Percentiles rank a stretch among this genome's conserved stretches.
Evolutionary conservation across 1,140 invertebrate species (phyloP).

Genomic region (Carcinoscorpius rotundicauda): DNA sequence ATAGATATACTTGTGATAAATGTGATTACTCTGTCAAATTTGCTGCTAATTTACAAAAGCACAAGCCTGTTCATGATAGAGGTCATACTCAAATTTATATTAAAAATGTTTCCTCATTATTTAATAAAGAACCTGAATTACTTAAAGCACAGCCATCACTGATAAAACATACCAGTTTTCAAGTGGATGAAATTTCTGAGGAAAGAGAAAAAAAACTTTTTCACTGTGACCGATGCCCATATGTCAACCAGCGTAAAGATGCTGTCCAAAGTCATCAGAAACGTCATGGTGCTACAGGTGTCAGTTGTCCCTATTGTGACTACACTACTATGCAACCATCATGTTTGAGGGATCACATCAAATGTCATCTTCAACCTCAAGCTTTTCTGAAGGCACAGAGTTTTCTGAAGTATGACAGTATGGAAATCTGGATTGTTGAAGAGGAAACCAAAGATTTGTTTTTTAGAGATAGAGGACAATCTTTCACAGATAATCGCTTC

Average conservation of each 20-base stretch:
- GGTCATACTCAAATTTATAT: constrained; percentile 72
- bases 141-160: constrained; percentile 47
- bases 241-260: constrained; percentile 55
- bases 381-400: neutral
- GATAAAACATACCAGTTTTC: neutral
- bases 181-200: constrained; percentile 18
- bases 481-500: neutral
- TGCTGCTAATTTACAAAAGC: too few relatives aligned
- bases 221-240: constrained; percentile 62
- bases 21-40: constrained; percentile 84
- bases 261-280: constrained; percentile 58
- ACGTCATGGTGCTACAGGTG: constrained; percentile 47
- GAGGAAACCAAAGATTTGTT: neutral
- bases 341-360: constrained; percentile 62
- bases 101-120: constrained; percentile 57
- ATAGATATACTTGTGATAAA: constrained; percentile 64
- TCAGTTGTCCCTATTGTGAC: constrained; percentile 66
- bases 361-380: constrained; percentile 53
- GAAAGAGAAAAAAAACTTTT: constrained; percentile 36
- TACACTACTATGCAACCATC: constrained; percentile 63
- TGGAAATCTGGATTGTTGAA: constrained; percentile 3
- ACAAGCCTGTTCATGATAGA: constrained; percentile 43
- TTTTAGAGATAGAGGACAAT: neutral
- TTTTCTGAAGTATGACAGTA: constrained; percentile 1
- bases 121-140: constrained; percentile 60